phyloP scores from a whole-genome alignment of 2,888 invertebrate genomes.

The Xylota sylvarum region DNA sequence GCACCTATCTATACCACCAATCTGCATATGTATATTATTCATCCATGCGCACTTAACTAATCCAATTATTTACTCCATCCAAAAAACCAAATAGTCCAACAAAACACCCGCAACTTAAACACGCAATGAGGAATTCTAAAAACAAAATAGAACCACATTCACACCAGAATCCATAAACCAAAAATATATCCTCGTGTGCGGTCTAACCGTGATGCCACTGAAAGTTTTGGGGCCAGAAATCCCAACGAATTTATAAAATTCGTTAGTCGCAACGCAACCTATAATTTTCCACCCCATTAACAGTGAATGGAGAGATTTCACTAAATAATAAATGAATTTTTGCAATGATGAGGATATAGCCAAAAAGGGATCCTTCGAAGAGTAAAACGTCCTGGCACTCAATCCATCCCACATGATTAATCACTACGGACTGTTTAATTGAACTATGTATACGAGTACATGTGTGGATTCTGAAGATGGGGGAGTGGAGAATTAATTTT shows the following conservation, averaged over 20 bases:
- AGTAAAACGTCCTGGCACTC: slow-evolving; percentile 28
- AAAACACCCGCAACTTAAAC: slow-evolving; percentile 57
- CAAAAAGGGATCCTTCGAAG: slow-evolving; percentile 25
- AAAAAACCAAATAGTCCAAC: slow-evolving; percentile 27
- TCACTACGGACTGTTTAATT: slow-evolving; percentile 68
- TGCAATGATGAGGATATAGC: slow-evolving; percentile 15
- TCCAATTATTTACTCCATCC: slow-evolving; percentile 56
- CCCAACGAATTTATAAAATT: slow-evolving; percentile 66
- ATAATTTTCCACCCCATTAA: slow-evolving; percentile 75
- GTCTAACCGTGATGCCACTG: slow-evolving; percentile 59
- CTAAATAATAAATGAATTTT: slow-evolving; percentile 72
- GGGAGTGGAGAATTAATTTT: slow-evolving; percentile 45
- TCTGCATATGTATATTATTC: slow-evolving; percentile 6
- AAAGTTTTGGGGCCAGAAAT: slow-evolving; percentile 57
- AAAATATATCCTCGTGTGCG: slow-evolving; percentile 64
- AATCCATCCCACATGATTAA: slow-evolving; percentile 64
- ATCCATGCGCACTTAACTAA: slow-evolving; percentile 53
- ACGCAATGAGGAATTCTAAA: slow-evolving; percentile 50
- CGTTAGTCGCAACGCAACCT: slow-evolving; percentile 56
- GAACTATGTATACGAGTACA: slow-evolving; percentile 45
- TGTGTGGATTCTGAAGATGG: slow-evolving; percentile 43
- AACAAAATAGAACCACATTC: slow-evolving; percentile 61
- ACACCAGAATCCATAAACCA: slow-evolving; percentile 67
- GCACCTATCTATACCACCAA: background rate
- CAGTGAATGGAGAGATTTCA: slow-evolving; percentile 66